Base-by-base conservation (phyloP, 2,888 invertebrate species). In the Augochlorella aurata region DNA sequence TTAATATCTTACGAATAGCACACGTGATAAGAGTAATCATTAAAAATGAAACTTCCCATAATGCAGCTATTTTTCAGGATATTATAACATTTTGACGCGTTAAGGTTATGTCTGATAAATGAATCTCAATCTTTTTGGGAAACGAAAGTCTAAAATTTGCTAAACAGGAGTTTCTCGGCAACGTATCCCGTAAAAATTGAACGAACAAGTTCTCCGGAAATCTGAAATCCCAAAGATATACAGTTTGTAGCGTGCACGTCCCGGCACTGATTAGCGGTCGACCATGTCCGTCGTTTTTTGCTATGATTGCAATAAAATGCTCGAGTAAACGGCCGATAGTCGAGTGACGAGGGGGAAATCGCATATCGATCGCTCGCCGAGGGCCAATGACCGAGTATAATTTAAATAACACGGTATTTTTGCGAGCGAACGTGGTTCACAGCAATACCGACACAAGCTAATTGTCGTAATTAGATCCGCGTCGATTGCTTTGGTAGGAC, bases 391-490 rank as follows among this genome's bases (percentile, higher is more conserved):
- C 77, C 75, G 84, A 65, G 77, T 81, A 86, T 84, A 79, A 87
- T 87, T 84, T 86, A 83, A 87, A 84, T 83, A 79, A 73, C 77
- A 65, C 52, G 77, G n/a, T 84, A 83, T 85, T 87, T 82, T 87
- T 81, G 78, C 77, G 73, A 79, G 66, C 69, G 78, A 83, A 71
- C 74, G 71, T 49, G 73, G 63, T 69, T 65, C 81, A 66, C 78
- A 74, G 71, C 74, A 52, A 71, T 58, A 45, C 63, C 54, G 61
- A 54, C 75, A n/a, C 65, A 29, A 21, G 85, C 75, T 87, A 87
- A 87, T 87, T 84, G 85, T 79, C 70, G 77, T 85, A 85, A 87
- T 87, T 85, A 82, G 81, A 84, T 85, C 63, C 87, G 70, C 74
- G 66, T 52, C 76, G 65, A 71, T 81, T 85, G 86, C 71, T 73